Conservation (phyloP, 2,113 vertebrate genomes). For the Sapajus apella region DNA sequence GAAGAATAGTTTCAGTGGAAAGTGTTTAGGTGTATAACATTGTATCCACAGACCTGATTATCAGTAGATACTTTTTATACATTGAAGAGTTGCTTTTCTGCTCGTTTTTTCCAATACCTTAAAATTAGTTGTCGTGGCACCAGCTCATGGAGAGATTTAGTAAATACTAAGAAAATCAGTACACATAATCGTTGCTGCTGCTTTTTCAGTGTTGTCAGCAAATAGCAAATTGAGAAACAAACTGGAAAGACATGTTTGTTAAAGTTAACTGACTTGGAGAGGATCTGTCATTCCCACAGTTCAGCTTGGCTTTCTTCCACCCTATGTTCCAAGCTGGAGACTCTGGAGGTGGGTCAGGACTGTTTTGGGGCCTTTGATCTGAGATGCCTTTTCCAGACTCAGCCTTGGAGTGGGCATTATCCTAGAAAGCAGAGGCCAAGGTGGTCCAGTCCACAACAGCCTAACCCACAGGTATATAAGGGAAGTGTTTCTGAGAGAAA, state of each 20-base stretch:
- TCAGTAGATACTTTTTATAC: background rate
- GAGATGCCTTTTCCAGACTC: background rate
- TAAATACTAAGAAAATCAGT: background rate
- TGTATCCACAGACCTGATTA: background rate
- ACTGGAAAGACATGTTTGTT: background rate
- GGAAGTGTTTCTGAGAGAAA: background rate
- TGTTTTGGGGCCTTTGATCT: background rate
- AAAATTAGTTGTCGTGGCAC: background rate
- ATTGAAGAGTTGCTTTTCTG: background rate
- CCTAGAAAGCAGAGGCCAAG: background rate
- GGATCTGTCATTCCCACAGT: background rate
- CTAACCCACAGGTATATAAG: background rate
- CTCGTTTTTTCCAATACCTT: background rate
- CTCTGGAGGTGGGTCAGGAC: background rate
- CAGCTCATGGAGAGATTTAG: background rate
- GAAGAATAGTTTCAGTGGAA: background rate
- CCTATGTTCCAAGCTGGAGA: background rate
- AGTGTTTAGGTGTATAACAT: background rate
- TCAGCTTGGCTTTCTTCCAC: background rate
- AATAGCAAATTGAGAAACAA: background rate
- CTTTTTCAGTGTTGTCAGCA: background rate
- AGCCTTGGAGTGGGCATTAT: background rate
- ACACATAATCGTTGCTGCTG: background rate
- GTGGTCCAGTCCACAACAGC: background rate
- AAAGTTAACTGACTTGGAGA: background rate